Evolutionary conservation across 2,113 vertebrate species (phyloP).

Genomic region (Murina feae): DNA sequence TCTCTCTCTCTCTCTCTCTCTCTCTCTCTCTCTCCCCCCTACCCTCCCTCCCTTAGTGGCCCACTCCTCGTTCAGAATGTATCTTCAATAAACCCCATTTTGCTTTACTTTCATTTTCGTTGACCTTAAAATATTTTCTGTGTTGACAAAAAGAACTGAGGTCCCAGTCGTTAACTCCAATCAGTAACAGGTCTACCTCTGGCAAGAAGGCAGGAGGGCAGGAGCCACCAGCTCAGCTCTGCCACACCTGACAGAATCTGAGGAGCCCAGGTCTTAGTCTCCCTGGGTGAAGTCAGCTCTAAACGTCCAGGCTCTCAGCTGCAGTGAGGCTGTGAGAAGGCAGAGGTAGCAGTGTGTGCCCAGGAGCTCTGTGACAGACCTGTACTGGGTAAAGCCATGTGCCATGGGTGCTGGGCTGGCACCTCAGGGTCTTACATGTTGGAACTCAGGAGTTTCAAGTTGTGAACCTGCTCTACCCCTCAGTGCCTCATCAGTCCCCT

Average conservation of each 20-base stretch:
- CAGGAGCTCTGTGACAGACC: neutral
- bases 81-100: too few relatives aligned
- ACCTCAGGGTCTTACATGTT: neutral
- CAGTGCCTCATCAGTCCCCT: rapidly evolving
- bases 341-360: rapidly evolving
- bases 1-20: too few relatives aligned
- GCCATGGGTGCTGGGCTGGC: neutral
- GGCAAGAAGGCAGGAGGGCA: neutral
- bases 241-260: neutral
- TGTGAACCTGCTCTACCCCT: neutral
- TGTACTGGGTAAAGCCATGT: rapidly evolving
- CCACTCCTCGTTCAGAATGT: too few relatives aligned
- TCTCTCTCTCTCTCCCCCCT: too few relatives aligned
- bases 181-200: neutral
- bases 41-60: too few relatives aligned
- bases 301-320: neutral
- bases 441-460: neutral
- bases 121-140: too few relatives aligned
- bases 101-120: too few relatives aligned
- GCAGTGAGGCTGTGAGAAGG: neutral
- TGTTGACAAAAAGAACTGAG: too few relatives aligned
- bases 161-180: too few relatives aligned
- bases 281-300: neutral
- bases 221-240: neutral
- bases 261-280: neutral